Percentiles rank a stretch among this genome's conserved stretches.
phyloP scores from a whole-genome alignment of 2,113 vertebrate genomes.

The Podarcis muralis region DNA sequence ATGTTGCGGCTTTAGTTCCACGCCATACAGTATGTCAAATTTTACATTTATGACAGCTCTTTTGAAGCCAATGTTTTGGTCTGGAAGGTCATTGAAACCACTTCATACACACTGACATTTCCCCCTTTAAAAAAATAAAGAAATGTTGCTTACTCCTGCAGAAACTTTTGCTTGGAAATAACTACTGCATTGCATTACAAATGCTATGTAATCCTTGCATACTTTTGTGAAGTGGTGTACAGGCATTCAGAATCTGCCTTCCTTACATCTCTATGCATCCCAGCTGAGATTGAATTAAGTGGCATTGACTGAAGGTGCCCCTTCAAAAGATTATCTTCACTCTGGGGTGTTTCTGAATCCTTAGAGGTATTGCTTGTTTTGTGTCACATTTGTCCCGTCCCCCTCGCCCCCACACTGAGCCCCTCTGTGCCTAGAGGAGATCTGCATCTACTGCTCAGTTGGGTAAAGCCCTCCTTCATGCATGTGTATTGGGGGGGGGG shows the following conservation, averaged over 20 bases:
- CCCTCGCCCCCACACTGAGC: constrained; percentile 66
- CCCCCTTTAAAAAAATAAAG: constrained; percentile 60
- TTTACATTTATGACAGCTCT: constrained; percentile 61
- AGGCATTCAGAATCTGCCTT: not conserved
- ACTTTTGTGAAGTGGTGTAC: constrained; percentile 7
- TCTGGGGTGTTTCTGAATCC: constrained; percentile 26
- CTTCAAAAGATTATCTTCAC: constrained; percentile 31
- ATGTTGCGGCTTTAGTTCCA: constrained; percentile 49
- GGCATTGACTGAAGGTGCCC: constrained; percentile 37
- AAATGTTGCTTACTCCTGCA: not conserved
- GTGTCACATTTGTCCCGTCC: constrained; percentile 28
- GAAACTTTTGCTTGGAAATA: constrained; percentile 51
- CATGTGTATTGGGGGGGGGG: constrained; percentile 52
- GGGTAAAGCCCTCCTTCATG: constrained; percentile 55
- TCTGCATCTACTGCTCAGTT: constrained; percentile 61
- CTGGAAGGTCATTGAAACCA: not conserved
- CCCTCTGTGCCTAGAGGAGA: constrained; percentile 56
- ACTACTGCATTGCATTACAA: constrained; percentile 51
- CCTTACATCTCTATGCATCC: not conserved
- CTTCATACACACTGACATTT: not conserved
- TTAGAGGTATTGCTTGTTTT: constrained; percentile 36
- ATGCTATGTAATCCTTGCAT: constrained; percentile 37
- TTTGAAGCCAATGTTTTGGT: constrained; percentile 67
- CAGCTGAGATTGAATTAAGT: not conserved
- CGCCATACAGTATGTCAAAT: constrained; percentile 45